A percentile compares a stretch with the other conserved stretches of the same genome.
These are phyloP conservation scores for Laspeyria flexula DNA, from an alignment of 2,888 invertebrate genomes.

Conservation along the genomic window DNA sequence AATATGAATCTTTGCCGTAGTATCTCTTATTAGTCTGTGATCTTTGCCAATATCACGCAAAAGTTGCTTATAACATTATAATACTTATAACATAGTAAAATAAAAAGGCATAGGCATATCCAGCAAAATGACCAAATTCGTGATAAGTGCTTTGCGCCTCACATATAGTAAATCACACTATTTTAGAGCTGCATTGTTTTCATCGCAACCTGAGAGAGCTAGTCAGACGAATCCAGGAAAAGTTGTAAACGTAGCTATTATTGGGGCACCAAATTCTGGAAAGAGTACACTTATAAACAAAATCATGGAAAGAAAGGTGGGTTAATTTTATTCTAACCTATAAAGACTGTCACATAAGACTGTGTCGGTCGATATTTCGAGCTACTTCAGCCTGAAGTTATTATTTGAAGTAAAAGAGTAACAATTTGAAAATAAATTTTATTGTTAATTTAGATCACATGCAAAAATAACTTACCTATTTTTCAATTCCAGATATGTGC, in stretches of 20 bases:
- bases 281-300: conserved; percentile 98
- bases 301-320: conserved; percentile 91
- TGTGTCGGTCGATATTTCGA: too few species aligned
- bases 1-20: too few species aligned
- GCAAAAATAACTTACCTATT: background rate
- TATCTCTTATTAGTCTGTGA: too few species aligned
- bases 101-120: too few species aligned
- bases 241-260: conserved; percentile 92
- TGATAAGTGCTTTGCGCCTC: conserved; percentile 38
- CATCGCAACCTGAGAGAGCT: conserved; percentile 65
- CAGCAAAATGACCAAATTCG: conserved; percentile 30
- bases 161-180: conserved; percentile 41
- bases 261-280: conserved; percentile 97
- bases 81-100: too few species aligned
- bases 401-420: too few species aligned
- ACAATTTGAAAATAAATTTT: too few species aligned
- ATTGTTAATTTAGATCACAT: too few species aligned
- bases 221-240: conserved; percentile 56
- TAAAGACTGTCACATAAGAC: background rate
- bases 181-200: conserved; percentile 58
- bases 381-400: too few species aligned
- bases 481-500: conserved; percentile 91
- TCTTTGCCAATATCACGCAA: too few species aligned
- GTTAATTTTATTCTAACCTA: conserved; percentile 24
- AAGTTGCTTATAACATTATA: too few species aligned